Conservation (phyloP, 2,888 invertebrate genomes). For the Troides oblongomaculatus region DNA sequence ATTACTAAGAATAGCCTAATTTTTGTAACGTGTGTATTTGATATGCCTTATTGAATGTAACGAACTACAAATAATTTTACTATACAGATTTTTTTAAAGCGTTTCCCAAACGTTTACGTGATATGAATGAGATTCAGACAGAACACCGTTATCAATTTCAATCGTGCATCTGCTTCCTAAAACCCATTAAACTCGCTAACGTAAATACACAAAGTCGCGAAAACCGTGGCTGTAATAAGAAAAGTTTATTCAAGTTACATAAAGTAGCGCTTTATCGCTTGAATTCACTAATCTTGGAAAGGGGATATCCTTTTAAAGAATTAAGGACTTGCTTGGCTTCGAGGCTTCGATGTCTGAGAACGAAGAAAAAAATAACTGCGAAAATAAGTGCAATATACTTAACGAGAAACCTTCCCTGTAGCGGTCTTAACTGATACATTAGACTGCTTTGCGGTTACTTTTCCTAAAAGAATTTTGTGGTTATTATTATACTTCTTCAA, state of each 20-base stretch:
- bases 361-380: slow-evolving; percentile 46
- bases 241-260: slow-evolving; percentile 27
- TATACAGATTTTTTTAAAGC: too few relatives aligned
- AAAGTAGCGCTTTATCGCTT: slow-evolving; percentile 31
- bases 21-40: too few relatives aligned
- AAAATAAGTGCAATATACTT: slow-evolving; percentile 52
- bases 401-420: slow-evolving; percentile 62
- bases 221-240: slow-evolving; percentile 16
- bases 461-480: background rate
- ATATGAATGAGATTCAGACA: too few relatives aligned
- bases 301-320: slow-evolving; percentile 44
- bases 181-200: background rate
- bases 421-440: slow-evolving; percentile 49
- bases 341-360: slow-evolving; percentile 36
- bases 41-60: too few relatives aligned
- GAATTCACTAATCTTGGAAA: slow-evolving; percentile 42
- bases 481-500: background rate
- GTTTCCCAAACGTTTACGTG: too few relatives aligned
- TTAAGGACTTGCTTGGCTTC: slow-evolving; percentile 47
- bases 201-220: background rate
- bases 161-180: background rate
- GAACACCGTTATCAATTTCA: too few relatives aligned
- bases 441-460: slow-evolving; percentile 30
- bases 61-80: too few relatives aligned
- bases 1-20: too few relatives aligned